These are phyloP conservation scores for Amazona finschi DNA, from an alignment of 2,797 vertebrate genomes.

Conservation along the genomic window DNA sequence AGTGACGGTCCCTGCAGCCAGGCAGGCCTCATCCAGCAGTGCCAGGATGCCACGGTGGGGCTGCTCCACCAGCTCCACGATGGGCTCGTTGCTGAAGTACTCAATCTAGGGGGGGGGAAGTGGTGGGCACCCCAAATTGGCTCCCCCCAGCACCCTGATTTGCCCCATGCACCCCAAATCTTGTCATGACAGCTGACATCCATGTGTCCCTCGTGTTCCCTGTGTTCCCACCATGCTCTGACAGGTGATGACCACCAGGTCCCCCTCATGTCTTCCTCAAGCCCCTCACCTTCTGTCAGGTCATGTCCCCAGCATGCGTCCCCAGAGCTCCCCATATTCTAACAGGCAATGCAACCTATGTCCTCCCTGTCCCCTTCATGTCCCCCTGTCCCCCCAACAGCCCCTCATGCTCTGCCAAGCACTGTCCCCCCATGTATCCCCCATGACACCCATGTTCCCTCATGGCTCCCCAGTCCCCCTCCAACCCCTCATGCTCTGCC, in stretches of 20 bases:
- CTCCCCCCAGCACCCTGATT: accelerated
- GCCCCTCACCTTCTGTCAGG: neutral
- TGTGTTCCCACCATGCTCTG: neutral
- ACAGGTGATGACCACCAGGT: neutral
- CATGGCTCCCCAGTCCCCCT: neutral
- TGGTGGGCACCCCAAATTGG: neutral
- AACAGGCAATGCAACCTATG: neutral
- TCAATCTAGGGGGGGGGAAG: slow-evolving; percentile 77
- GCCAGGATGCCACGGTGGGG: slow-evolving; percentile 87
- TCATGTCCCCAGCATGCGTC: neutral
- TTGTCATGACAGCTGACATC: too few species aligned
- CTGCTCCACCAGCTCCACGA: slow-evolving; percentile 91
- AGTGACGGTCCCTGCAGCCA: slow-evolving; percentile 83
- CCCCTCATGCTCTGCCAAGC: neutral
- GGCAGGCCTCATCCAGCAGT: slow-evolving; percentile 89
- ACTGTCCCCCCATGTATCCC: neutral
- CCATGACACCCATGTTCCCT: neutral
- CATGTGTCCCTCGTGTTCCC: neutral
- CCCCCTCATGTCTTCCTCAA: neutral
- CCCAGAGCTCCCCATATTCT: neutral
- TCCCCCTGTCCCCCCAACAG: neutral
- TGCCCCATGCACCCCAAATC: neutral
- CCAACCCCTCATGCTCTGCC: neutral
- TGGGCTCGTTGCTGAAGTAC: slow-evolving; percentile 93
- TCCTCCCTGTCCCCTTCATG: neutral